These are phyloP conservation scores for Pandion haliaetus DNA, from an alignment of 2,113 vertebrate species.

Conservation along the genomic window DNA sequence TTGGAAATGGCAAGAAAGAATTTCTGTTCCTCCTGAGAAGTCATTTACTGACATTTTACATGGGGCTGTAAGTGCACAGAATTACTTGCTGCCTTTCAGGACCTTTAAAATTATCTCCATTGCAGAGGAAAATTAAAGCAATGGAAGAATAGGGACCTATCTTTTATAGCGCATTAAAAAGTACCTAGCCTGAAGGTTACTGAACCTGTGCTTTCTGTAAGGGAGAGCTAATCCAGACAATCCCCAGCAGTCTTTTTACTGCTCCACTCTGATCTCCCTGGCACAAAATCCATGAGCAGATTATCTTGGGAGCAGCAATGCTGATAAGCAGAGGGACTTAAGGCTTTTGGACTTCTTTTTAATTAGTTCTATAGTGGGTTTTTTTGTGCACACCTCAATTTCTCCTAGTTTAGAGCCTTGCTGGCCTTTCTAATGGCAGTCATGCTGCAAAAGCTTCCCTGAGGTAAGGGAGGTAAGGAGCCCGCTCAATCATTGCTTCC, in stretches of 20 bases:
- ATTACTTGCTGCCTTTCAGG: conserved; percentile 35
- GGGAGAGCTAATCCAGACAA: conserved; percentile 62
- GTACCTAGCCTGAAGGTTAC: conserved; percentile 44
- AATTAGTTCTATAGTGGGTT: conserved; percentile 31
- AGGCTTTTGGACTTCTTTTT: conserved; percentile 46
- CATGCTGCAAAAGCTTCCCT: neutral
- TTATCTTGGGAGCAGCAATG: conserved; percentile 55
- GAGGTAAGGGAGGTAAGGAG: neutral
- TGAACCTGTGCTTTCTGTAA: conserved; percentile 54
- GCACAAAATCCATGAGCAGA: conserved; percentile 59
- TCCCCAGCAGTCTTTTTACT: conserved; percentile 54
- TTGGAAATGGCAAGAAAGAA: neutral
- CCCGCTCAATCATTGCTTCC: rapidly evolving
- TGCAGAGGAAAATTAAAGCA: conserved; percentile 47
- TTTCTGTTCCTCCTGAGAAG: conserved; percentile 9
- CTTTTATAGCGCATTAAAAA: conserved; percentile 42
- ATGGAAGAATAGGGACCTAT: conserved; percentile 11
- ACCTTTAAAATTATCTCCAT: conserved; percentile 45
- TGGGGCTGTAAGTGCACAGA: conserved; percentile 20
- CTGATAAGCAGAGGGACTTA: conserved; percentile 57
- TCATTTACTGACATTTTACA: conserved; percentile 22
- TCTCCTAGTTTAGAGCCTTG: neutral
- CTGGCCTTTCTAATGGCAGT: neutral
- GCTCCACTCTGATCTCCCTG: conserved; percentile 55
- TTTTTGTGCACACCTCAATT: neutral